A percentile compares a stretch with the other conserved stretches of the same genome.
phyloP scores from a whole-genome alignment of 2,113 vertebrate species.

The Pachycephala philippinensis region DNA sequence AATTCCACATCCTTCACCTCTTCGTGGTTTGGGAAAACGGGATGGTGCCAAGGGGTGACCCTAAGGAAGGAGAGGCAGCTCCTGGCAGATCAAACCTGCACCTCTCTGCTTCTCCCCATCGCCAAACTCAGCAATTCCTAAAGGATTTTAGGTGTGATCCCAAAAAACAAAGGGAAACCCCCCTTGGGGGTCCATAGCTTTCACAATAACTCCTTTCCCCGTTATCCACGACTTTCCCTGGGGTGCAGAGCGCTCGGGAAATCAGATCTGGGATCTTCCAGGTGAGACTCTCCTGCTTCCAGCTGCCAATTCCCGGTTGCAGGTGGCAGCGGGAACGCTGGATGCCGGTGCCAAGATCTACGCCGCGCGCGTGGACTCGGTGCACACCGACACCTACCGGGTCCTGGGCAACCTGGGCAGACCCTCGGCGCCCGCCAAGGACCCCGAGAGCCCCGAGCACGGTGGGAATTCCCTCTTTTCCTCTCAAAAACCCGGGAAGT shows the following conservation, averaged over 20 bases:
- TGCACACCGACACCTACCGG: conserved; percentile 88
- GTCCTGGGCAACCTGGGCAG: conserved; percentile 87
- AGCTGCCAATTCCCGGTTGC: not conserved
- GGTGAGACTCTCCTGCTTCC: not conserved
- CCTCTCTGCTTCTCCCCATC: not conserved
- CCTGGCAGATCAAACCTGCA: not conserved
- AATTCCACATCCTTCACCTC: not conserved
- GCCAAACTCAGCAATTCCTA: not conserved
- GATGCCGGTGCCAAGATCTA: conserved; percentile 98
- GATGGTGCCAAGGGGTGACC: too few relatives aligned
- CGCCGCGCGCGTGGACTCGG: conserved; percentile 86
- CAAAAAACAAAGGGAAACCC: not conserved
- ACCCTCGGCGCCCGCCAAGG: conserved; percentile 55
- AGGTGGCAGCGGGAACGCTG: conserved; percentile 91
- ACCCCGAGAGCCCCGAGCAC: not conserved
- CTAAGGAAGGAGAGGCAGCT: not conserved
- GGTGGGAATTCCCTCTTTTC: conserved; percentile 23
- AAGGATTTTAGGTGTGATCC: not conserved
- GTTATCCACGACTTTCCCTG: rapidly evolving
- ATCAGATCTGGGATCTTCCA: not conserved
- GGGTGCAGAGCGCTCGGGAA: not conserved
- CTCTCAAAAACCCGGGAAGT: too few relatives aligned
- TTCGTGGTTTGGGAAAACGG: not conserved
- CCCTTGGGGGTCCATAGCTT: rapidly evolving
- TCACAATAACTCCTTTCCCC: not conserved